phyloP scores from a whole-genome alignment of 2,888 invertebrate species.

The Xestobium rufovillosum region DNA sequence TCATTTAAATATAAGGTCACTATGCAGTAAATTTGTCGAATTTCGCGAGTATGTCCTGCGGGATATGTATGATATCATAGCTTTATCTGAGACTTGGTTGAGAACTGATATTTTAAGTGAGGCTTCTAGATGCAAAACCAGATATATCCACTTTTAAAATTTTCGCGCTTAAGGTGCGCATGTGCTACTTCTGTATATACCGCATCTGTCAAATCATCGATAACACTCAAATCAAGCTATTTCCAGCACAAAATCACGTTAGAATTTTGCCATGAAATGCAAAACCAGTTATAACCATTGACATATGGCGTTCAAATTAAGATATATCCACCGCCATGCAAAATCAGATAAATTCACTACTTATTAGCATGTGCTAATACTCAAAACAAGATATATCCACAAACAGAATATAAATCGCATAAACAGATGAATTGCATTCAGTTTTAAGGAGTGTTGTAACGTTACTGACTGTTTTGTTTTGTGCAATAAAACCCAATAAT shows the following conservation, averaged over 20 bases:
- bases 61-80: too few relatives aligned
- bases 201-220: background rate
- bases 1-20: too few relatives aligned
- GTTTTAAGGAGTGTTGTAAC: too few relatives aligned
- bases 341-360: background rate
- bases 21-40: too few relatives aligned
- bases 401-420: too few relatives aligned
- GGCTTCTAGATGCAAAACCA: constrained; percentile 1
- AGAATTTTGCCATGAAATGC: background rate
- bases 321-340: background rate
- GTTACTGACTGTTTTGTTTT: too few relatives aligned
- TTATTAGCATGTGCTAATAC: background rate
- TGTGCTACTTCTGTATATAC: background rate
- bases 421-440: too few relatives aligned
- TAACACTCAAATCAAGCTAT: background rate
- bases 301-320: background rate
- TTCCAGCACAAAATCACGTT: background rate
- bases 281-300: background rate
- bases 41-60: too few relatives aligned
- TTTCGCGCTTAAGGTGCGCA: background rate
- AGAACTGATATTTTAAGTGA: background rate
- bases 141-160: background rate
- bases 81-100: background rate
- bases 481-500: background rate
- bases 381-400: constrained; percentile 1